A percentile compares a stretch with the other conserved stretches of the same genome.
Evolutionary conservation across 2,888 invertebrate genomes (phyloP).

Genomic region (Dorcus parallelipipedus): DNA sequence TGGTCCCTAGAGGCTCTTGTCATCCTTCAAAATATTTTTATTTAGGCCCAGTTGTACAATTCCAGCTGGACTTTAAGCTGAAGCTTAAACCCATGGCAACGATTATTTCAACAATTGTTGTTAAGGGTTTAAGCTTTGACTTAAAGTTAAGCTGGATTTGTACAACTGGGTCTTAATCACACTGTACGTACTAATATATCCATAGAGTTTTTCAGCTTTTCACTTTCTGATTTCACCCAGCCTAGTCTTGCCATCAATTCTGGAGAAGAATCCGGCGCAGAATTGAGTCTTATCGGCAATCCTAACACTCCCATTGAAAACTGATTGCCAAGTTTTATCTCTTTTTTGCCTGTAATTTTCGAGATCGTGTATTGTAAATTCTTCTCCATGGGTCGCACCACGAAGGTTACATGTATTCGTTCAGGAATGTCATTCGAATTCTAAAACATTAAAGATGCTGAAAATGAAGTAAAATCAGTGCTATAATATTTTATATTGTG

Average conservation of each 20-base stretch:
- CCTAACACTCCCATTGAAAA: constrained; percentile 8
- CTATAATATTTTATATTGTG: too few species aligned
- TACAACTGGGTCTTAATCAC: too few species aligned
- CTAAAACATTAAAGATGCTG: constrained; percentile 3
- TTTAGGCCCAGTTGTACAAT: too few species aligned
- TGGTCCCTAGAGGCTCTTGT: too few species aligned
- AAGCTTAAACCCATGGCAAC: too few species aligned
- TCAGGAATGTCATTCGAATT: constrained; percentile 3
- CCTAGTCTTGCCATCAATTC: background rate
- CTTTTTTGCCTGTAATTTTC: background rate
- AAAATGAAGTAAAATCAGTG: too few species aligned
- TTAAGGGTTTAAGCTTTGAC: too few species aligned
- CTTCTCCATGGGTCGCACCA: constrained; percentile 2
- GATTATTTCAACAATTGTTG: too few species aligned
- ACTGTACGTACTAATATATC: constrained; percentile 11
- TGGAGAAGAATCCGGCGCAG: background rate
- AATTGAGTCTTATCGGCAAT: background rate
- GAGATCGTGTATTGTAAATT: background rate
- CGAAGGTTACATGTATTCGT: constrained; percentile 10
- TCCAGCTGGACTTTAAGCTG: too few species aligned
- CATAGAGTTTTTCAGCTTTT: constrained; percentile 5
- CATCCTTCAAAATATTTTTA: background rate
- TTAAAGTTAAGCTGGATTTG: too few species aligned
- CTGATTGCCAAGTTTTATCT: constrained; percentile 3
- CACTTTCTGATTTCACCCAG: constrained; percentile 3